A percentile compares a stretch with the other conserved stretches of the same genome.
These are phyloP conservation scores for Parnassius glacialis DNA, from an alignment of 2,888 invertebrate species.

Conservation along the genomic window DNA sequence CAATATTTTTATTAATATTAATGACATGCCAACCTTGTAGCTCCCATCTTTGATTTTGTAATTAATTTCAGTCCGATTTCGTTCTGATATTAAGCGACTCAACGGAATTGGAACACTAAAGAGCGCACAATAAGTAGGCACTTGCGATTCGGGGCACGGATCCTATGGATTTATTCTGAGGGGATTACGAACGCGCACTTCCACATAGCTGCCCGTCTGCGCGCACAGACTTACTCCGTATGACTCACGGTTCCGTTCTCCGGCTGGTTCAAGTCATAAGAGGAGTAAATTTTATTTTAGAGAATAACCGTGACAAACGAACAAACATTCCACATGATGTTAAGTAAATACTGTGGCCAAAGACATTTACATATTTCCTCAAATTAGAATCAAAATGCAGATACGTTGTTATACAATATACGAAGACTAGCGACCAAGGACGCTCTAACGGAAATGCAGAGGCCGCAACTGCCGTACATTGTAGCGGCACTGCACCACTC, in stretches of 20 bases:
- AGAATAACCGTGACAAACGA: too few relatives aligned
- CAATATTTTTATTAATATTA: neutral
- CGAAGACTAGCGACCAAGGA: constrained; percentile 2
- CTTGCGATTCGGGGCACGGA: constrained; percentile 24
- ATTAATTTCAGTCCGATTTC: neutral
- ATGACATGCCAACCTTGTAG: constrained; percentile 1
- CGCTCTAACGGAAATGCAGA: constrained; percentile 23
- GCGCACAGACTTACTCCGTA: constrained; percentile 36
- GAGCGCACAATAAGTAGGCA: neutral
- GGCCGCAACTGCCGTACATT: neutral
- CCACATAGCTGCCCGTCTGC: constrained; percentile 36
- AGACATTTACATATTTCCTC: too few relatives aligned
- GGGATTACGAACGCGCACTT: constrained; percentile 15
- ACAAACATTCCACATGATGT: too few relatives aligned
- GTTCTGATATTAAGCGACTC: neutral
- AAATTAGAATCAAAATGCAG: too few relatives aligned
- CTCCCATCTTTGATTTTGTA: neutral
- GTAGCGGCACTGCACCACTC: neutral
- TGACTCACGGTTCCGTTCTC: constrained; percentile 34
- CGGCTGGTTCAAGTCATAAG: constrained; percentile 13
- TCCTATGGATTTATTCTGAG: constrained; percentile 13
- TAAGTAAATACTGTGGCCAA: too few relatives aligned
- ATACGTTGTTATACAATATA: too few relatives aligned
- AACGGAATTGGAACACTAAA: neutral
- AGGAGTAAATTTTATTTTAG: neutral